phyloP scores from a whole-genome alignment of 2,888 invertebrate genomes.

The Pseudoips prasinana region DNA sequence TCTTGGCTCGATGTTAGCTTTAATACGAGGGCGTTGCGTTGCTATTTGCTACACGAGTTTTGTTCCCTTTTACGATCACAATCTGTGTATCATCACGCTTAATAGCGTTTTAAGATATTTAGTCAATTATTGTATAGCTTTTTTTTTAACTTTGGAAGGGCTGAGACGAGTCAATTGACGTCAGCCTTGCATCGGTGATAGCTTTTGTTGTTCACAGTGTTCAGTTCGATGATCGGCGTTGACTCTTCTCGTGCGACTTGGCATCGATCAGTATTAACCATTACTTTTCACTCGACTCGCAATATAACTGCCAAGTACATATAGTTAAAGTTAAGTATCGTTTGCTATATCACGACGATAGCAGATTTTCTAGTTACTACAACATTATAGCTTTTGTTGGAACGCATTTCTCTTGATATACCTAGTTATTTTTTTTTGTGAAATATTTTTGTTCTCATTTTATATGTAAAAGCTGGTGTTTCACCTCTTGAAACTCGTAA shows the following conservation, averaged over 20 bases:
- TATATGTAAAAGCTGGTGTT: conserved; percentile 74
- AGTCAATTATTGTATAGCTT: conserved; percentile 80
- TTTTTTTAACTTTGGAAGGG: conserved; percentile 54
- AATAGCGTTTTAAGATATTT: conserved; percentile 75
- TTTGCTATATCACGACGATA: conserved; percentile 43
- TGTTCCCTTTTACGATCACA: conserved; percentile 17
- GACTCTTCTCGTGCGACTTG: conserved; percentile 48
- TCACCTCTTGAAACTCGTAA: conserved; percentile 69
- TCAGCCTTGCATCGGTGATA: conserved; percentile 55
- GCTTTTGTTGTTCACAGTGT: conserved; percentile 31
- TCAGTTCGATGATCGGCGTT: conserved; percentile 8
- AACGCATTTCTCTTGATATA: conserved; percentile 70
- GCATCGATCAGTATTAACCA: conserved; percentile 73
- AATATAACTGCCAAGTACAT: conserved; percentile 48
- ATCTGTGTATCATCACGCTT: conserved; percentile 39
- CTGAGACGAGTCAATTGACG: conserved; percentile 55
- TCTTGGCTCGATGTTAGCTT: not conserved
- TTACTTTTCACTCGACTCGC: conserved; percentile 41
- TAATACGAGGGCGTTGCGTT: not conserved
- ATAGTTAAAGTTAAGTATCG: conserved; percentile 40
- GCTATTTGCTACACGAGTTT: conserved; percentile 1
- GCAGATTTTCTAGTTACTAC: conserved; percentile 47
- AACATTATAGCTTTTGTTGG: conserved; percentile 64
- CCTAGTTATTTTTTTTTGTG: conserved; percentile 68
- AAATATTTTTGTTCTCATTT: conserved; percentile 77